These are phyloP conservation scores for Boulengerochromis microlepis DNA, from an alignment of 2,113 vertebrate genomes.

Conservation along the genomic window DNA sequence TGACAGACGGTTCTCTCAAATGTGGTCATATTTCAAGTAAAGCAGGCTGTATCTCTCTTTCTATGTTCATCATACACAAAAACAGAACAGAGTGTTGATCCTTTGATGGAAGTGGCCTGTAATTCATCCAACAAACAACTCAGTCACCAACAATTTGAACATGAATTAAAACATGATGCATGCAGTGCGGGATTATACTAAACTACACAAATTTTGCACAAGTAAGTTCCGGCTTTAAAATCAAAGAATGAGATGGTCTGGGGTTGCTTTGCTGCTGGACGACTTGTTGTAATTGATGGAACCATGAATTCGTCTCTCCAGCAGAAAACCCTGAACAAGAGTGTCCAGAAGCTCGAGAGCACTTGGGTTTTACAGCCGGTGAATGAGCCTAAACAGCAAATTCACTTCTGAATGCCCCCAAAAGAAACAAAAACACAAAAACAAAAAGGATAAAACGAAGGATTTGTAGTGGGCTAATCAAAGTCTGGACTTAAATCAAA, in stretches of 20 bases:
- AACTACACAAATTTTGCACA: not conserved
- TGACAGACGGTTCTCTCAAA: not conserved
- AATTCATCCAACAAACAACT: not conserved
- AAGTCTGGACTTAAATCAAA: not conserved
- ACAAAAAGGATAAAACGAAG: not conserved
- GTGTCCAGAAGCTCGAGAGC: not conserved
- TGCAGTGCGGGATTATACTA: too few species aligned
- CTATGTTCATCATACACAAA: too few species aligned
- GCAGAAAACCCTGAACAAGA: not conserved
- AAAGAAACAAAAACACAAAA: not conserved
- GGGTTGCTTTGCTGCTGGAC: not conserved
- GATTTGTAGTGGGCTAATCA: not conserved
- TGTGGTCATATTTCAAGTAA: not conserved
- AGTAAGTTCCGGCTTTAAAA: not conserved
- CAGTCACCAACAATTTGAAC: not conserved
- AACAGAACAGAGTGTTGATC: not conserved
- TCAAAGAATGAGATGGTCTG: not conserved
- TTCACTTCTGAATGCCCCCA: not conserved
- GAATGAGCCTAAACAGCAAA: not conserved
- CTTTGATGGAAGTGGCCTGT: not conserved
- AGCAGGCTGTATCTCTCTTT: not conserved
- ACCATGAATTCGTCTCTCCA: not conserved
- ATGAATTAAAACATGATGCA: not conserved
- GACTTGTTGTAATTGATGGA: not conserved
- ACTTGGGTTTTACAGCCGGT: fast-evolving